A percentile compares a stretch with the other conserved stretches of the same genome.
Conservation (phyloP, 2,888 invertebrate genomes). For the Odontothrips loti region DNA sequence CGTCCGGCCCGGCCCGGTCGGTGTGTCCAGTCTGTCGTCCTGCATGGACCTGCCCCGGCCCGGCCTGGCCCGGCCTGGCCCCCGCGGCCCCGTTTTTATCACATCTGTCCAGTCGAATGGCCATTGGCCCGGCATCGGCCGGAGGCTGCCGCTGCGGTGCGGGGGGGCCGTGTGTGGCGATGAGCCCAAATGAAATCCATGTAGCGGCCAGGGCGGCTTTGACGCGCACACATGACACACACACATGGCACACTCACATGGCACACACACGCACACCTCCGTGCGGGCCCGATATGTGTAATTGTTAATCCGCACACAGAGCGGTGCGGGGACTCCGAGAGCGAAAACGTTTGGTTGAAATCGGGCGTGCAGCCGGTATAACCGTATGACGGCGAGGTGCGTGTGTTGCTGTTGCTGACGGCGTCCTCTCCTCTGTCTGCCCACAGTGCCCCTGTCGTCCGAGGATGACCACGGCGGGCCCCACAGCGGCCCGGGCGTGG, state of each 20-base stretch:
- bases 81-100: slow-evolving; percentile 27
- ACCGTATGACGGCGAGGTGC: background rate
- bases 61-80: slow-evolving; percentile 23
- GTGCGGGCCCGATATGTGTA: background rate
- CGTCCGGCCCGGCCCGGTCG: slow-evolving; percentile 44
- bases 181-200: no score
- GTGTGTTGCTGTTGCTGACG: background rate
- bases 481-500: slow-evolving; percentile 31
- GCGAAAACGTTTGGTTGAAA: no score
- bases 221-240: no score
- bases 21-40: slow-evolving; percentile 42
- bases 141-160: no score
- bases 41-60: slow-evolving; percentile 28
- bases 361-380: no score
- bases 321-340: no score
- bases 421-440: background rate
- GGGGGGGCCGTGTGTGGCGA: no score
- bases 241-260: background rate
- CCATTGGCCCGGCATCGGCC: background rate
- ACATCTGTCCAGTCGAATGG: slow-evolving; percentile 12
- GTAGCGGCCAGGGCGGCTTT: no score
- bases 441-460: slow-evolving; percentile 40
- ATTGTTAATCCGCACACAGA: no score
- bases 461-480: slow-evolving; percentile 29
- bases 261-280: background rate